Evolutionary conservation across 2,888 invertebrate species (phyloP).

Genomic region (Gari tellinella): DNA sequence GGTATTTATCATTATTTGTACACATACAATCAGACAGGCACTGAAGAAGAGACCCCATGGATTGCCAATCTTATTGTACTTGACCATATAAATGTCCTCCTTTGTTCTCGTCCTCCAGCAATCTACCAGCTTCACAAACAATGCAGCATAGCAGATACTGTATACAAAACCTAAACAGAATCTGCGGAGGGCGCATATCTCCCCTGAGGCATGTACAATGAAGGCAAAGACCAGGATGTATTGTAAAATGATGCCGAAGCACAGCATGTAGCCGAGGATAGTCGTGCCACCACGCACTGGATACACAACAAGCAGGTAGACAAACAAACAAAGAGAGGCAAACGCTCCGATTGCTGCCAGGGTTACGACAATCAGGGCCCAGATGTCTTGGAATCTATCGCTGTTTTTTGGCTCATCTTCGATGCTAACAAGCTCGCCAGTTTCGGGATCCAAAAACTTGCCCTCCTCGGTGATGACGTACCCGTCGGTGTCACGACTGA

Average conservation of each 20-base stretch:
- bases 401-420: slow-evolving; percentile 57
- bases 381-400: slow-evolving; percentile 80
- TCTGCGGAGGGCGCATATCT: slow-evolving; percentile 84
- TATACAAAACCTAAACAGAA: slow-evolving; percentile 85
- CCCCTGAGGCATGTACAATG: slow-evolving; percentile 82
- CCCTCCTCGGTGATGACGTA: slow-evolving; percentile 66
- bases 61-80: slow-evolving; percentile 80
- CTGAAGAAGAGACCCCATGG: slow-evolving; percentile 83
- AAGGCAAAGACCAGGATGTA: slow-evolving; percentile 85
- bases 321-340: slow-evolving; percentile 82
- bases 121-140: slow-evolving; percentile 85
- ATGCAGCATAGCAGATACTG: slow-evolving; percentile 83
- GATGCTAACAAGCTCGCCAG: slow-evolving; percentile 67
- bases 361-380: slow-evolving; percentile 82
- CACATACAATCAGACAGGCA: slow-evolving; percentile 79
- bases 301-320: slow-evolving; percentile 84
- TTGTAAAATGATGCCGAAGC: slow-evolving; percentile 84
- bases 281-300: slow-evolving; percentile 83
- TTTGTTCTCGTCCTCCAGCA: slow-evolving; percentile 82
- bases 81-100: slow-evolving; percentile 70
- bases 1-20: slow-evolving; percentile 84
- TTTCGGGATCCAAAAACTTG: slow-evolving; percentile 74
- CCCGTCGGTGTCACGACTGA: slow-evolving; percentile 49
- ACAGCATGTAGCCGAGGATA: slow-evolving; percentile 84
- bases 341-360: slow-evolving; percentile 84